Conservation (phyloP, 2,888 invertebrate species). For the Cheilosia variabilis region DNA sequence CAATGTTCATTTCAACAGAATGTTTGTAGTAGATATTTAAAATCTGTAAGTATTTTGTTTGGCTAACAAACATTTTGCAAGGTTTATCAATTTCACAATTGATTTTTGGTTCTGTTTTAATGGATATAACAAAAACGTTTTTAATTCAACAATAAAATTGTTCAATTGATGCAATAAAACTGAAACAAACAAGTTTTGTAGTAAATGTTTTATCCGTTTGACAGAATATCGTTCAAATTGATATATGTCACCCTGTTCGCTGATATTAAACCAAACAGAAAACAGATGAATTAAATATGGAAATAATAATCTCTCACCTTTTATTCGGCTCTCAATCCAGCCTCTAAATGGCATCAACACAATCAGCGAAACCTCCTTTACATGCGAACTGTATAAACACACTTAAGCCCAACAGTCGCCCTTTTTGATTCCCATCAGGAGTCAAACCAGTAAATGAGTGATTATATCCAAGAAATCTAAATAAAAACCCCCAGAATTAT, state of each 20-base stretch:
- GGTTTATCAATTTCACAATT: too few species aligned
- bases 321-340: conserved; percentile 10
- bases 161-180: too few species aligned
- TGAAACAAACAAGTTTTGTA: too few species aligned
- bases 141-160: too few species aligned
- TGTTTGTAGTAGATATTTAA: too few species aligned
- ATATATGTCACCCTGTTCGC: conserved; percentile 41
- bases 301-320: conserved; percentile 25
- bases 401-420: conserved; percentile 43
- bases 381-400: conserved; percentile 16
- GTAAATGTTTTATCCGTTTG: too few species aligned
- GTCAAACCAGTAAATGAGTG: not conserved
- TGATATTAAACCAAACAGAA: not conserved
- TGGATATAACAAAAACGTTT: too few species aligned
- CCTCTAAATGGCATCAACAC: conserved; percentile 30
- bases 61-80: too few species aligned
- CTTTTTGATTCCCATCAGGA: not conserved
- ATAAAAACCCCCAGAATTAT: not conserved
- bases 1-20: too few species aligned
- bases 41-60: too few species aligned
- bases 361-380: conserved; percentile 23
- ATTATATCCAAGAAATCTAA: conserved; percentile 3
- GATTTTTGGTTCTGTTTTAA: too few species aligned
- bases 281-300: not conserved
- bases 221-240: too few species aligned